These are phyloP conservation scores for Pristionchus arcanus DNA, from an alignment of 2,888 invertebrate genomes.

Conservation along the genomic window DNA sequence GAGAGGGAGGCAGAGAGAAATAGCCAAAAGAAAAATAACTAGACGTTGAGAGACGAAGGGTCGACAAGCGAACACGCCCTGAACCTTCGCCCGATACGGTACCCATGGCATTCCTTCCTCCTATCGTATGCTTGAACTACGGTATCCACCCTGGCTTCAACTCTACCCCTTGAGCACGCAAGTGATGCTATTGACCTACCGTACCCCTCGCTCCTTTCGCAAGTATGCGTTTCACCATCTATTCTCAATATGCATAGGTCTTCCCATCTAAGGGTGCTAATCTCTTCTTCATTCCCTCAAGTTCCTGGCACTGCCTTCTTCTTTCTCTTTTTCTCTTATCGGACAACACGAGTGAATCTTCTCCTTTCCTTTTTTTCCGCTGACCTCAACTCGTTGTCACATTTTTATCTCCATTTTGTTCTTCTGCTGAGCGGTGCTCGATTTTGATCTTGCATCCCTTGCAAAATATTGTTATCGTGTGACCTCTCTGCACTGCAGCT, in stretches of 20 bases:
- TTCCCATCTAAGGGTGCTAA: constrained; percentile 9
- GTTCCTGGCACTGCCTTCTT: constrained; percentile 9
- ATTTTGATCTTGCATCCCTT: neutral
- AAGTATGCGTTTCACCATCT: neutral
- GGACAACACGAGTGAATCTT: neutral
- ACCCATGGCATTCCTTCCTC: neutral
- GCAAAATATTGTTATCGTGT: neutral
- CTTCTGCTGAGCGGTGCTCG: constrained; percentile 23
- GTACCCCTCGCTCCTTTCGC: neutral
- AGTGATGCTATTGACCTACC: neutral
- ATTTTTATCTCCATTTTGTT: neutral
- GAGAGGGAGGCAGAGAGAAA: constrained; percentile 5
- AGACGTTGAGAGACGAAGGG: neutral
- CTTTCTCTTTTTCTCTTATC: neutral
- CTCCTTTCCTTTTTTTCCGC: neutral
- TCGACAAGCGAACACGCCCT: neutral
- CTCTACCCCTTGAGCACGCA: neutral
- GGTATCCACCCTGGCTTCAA: neutral
- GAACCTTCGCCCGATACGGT: neutral
- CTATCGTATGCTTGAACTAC: neutral
- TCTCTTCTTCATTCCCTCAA: neutral
- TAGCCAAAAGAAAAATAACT: neutral
- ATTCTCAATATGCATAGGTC: neutral
- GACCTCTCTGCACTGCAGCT: neutral
- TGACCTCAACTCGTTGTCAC: constrained; percentile 6